Base-by-base conservation (phyloP, 1,140 invertebrate genomes). In the Sipha flava region DNA sequence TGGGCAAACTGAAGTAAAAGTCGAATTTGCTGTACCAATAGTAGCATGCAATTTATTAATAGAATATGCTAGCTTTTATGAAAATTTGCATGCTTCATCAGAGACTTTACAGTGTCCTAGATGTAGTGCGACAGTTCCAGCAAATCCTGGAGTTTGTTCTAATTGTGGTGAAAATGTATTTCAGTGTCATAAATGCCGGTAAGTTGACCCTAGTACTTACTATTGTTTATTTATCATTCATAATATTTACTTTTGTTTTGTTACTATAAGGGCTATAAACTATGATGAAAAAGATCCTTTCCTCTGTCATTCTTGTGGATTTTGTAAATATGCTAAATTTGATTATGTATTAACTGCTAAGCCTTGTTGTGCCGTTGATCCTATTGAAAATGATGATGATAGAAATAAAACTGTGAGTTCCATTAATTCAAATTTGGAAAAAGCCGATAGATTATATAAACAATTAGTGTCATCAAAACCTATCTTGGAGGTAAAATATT, bases 281-380 rank as follows among this genome's bases (percentile, higher is more conserved):
- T 99, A 99, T 87, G 97, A 99, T 85, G 97, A 99, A 85, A 98
- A 98, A 85, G 97, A 99, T 88, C 97, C 97, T 2, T 99, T 99
- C 89, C 86, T 99, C 16, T 99, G 97, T 85, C 97, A 98, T 86
- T 93, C 96, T 10, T 99, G 97, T 87, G 97, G 97, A 2, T 99
- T 98, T 86, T 99, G 97, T 88, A 99, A 99, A 87, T 99, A 99
- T 87, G 97, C 97, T n/a, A 98, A 98, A 86, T 98, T 99, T 86
- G 97, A 99, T 87, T 97, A 94, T 84, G 95, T 93, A 12, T 87
- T 98, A 64, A 93, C 92, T 4, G 95, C 93, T 2, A 90, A 94
- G 52, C 92, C 95, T 0, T 97, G 95, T 84, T 97, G 95, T 87
- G 95, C 95, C 26, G 96, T 98, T 0, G 96, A 98, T 88, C 95